Evolutionary conservation across 2,797 vertebrate genomes (phyloP), one percentile per base, ranked within the genome.

Genomic region (Anabas testudineus): DNA sequence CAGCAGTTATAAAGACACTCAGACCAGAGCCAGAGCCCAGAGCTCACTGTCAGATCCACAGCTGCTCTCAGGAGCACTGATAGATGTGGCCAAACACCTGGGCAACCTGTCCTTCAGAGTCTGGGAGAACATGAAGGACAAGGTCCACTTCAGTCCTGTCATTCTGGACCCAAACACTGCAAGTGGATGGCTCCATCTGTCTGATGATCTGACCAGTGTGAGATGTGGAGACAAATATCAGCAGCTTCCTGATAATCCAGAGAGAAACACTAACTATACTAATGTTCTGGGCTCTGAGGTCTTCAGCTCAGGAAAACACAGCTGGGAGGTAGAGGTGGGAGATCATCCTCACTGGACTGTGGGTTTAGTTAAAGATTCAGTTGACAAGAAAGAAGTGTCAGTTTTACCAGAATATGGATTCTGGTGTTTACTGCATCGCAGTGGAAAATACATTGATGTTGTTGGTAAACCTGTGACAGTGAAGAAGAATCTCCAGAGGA

Each of bases 271-370:
- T 15, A 3, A 42, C 0, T 71, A 15, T 13, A 0, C 4, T 0
- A 1, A 0, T 6, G 54, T 61, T 36, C 37, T 45, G 13, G 56
- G 56, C 39, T 58, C 54, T 51, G 46, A 51, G 32, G 61, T 79
- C 22, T 83, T 82, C 56, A 74, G 41, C 58, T 80, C 78, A 48
- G 81, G 81, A 21, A 82, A 16, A 49, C 83, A 82, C 76, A 77
- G 34, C 78, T 85, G 83, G 86, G 81, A 84, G 52, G 78, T 85
- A 46, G 51, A 85, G 46, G 82, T 88, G 42, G 78, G 75, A 58
- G 63, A 85, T 52, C 41, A 75, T 51, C 59, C 78, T 39, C 0
- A 0, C 14, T 85, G 80, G 86, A 0, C 0, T 26, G 5, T 86
- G 12, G 86, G 80, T n/a, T 60, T 84, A 19, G 43, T 2, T 28